A percentile compares a stretch with the other conserved stretches of the same genome.
Conservation (phyloP, 2,113 vertebrate species). For the Nipponia nippon region DNA sequence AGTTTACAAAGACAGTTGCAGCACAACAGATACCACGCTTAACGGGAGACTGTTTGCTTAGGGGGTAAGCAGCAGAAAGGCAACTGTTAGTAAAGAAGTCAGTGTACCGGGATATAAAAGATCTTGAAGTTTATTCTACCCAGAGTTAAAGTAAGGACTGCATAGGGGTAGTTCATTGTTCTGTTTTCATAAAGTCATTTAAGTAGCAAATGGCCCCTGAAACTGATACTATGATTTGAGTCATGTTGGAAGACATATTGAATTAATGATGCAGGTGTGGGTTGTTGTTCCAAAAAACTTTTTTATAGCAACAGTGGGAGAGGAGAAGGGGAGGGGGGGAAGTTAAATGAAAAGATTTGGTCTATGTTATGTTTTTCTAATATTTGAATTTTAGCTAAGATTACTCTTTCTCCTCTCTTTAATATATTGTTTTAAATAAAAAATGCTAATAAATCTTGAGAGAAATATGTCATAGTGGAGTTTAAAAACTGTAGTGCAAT, state of each 20-base stretch:
- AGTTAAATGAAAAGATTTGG: slow-evolving; percentile 62
- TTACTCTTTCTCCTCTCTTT: slow-evolving; percentile 76
- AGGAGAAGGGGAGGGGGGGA: neutral
- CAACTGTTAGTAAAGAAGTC: neutral
- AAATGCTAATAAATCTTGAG: slow-evolving; percentile 82
- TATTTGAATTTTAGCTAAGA: slow-evolving; percentile 75
- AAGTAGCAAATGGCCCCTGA: slow-evolving; percentile 68
- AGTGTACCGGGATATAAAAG: neutral
- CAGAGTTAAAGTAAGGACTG: slow-evolving; percentile 14
- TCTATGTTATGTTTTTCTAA: slow-evolving; percentile 68
- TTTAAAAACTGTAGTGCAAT: slow-evolving; percentile 79
- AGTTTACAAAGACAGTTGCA: neutral
- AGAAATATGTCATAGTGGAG: slow-evolving; percentile 79
- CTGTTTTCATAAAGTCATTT: slow-evolving; percentile 65
- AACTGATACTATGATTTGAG: slow-evolving; percentile 64
- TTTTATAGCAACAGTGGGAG: slow-evolving; percentile 61
- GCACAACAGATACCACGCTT: neutral
- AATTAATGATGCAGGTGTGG: slow-evolving; percentile 72
- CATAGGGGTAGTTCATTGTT: slow-evolving; percentile 3
- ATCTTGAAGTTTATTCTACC: slow-evolving; percentile 23
- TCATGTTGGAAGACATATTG: slow-evolving; percentile 63
- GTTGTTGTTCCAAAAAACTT: slow-evolving; percentile 44
- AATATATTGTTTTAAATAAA: slow-evolving; percentile 87
- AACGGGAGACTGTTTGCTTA: neutral
- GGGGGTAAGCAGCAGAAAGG: neutral